phyloP scores from a whole-genome alignment of 2,888 invertebrate species.

The Torymus aiolomorphi region DNA sequence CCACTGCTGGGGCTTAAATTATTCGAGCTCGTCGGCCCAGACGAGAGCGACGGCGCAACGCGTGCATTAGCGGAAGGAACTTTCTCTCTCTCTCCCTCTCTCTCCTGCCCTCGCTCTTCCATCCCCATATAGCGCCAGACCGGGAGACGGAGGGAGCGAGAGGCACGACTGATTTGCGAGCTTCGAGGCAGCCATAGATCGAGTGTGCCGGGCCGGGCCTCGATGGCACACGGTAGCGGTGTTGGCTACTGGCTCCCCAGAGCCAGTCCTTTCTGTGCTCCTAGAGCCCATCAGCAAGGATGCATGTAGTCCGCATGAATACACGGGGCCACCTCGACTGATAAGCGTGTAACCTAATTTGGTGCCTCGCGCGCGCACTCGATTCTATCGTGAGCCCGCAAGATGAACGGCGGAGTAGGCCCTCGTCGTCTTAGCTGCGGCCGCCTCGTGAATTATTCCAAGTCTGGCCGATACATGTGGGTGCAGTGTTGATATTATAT shows the following conservation, averaged over 20 bases:
- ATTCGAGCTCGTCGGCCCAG: background rate
- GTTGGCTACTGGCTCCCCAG: slow-evolving; percentile 64
- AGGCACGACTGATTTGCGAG: slow-evolving; percentile 69
- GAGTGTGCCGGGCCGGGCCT: slow-evolving; percentile 59
- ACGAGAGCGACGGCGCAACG: background rate
- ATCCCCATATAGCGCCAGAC: background rate
- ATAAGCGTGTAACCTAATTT: slow-evolving; percentile 60
- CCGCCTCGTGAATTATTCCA: no score
- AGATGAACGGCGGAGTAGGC: no score
- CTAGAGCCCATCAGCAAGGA: slow-evolving; percentile 65
- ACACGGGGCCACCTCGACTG: slow-evolving; percentile 44
- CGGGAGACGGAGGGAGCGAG: background rate
- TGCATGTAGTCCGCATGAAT: slow-evolving; percentile 53
- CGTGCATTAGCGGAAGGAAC: background rate
- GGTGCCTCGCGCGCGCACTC: no score
- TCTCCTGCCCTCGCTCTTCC: background rate
- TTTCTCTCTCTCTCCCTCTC: background rate
- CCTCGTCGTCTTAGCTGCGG: no score
- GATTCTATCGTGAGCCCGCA: no score
- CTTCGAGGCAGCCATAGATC: slow-evolving; percentile 68
- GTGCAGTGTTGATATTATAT: no score
- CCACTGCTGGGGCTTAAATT: no score
- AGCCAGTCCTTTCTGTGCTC: slow-evolving; percentile 67
- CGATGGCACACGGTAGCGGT: slow-evolving; percentile 60
- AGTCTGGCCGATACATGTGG: no score